Base-by-base conservation (phyloP, 2,113 vertebrate genomes). In the Pygoscelis adeliae region DNA sequence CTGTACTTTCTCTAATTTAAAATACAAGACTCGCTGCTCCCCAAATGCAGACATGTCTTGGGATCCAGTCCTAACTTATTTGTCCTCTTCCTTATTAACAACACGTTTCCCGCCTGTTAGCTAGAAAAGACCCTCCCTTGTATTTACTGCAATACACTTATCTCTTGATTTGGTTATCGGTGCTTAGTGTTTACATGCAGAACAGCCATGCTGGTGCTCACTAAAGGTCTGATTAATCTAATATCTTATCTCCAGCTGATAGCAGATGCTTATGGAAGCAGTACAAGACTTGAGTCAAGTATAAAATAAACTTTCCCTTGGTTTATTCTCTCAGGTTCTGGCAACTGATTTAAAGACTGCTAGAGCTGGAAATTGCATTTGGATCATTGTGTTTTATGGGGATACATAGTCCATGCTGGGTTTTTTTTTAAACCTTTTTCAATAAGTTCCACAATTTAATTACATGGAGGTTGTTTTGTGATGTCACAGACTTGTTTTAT, bases 81-180 rank as follows among this genome's bases (percentile, higher is more conserved):
- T 83, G 20, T 52, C 5, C 21, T 40, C 13, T 62, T 25, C 26
- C 25, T 52, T 52, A 52, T 21, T 42, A 83, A n/a, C 13, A 72
- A 70, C 4, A 7, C 0, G 0, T 29, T 66, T 44, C 18, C 16
- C 47, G 17, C 16, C 29, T 62, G 22, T 56, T 26, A 1, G 0
- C 25, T 47, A 46, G 29, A 47, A 72, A 82, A 89, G 17, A 50
- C 20, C 11, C 9, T 40, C 5, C 21, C 9, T 49, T 69, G 21
- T 27, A 44, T 40, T 15, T 72, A 61, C 5, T 61, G 27, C 4
- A 26, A n/a, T 36, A 20, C 13, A 29, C 10, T 32, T 72, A 8
- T 25, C 29, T 50, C 22, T 20, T 63, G 9, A 66, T 44, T n/a
- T 17, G 6, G 1, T 61, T 74, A 52, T 30, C 22, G 16, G 16